Percentiles rank a stretch among this genome's conserved stretches.
phyloP scores from a whole-genome alignment of 2,797 vertebrate genomes.

The Helarctos malayanus region DNA sequence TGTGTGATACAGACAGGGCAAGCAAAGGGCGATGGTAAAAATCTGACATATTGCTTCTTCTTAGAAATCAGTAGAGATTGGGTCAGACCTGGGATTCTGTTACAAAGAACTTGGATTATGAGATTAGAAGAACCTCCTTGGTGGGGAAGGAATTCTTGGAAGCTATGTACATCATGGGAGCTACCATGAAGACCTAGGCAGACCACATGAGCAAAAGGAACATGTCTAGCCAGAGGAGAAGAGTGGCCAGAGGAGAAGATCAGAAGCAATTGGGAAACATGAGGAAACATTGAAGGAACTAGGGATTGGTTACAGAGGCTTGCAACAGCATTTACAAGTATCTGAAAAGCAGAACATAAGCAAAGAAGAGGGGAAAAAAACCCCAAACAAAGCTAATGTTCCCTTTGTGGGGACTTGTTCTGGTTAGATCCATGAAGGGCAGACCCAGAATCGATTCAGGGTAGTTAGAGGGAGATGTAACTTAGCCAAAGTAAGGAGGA shows the following conservation, averaged over 20 bases:
- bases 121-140: background rate
- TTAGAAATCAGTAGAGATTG: background rate
- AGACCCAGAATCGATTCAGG: background rate
- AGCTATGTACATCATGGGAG: background rate
- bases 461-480: background rate
- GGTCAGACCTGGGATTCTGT: background rate
- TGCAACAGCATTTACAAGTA: slow-evolving; percentile 20
- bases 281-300: background rate
- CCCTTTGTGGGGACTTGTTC: background rate
- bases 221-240: background rate
- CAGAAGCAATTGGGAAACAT: background rate
- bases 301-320: background rate
- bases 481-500: background rate
- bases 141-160: slow-evolving; percentile 17
- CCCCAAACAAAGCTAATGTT: background rate
- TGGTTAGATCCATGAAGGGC: background rate
- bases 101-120: background rate
- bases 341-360: background rate
- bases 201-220: background rate
- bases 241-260: background rate
- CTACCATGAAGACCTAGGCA: background rate
- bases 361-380: background rate
- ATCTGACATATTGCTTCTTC: background rate
- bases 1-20: background rate
- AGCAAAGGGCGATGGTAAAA: background rate